Evolutionary conservation across 2,797 vertebrate species (phyloP), one percentile per base, ranked within the genome.

Genomic region (Geotrypetes seraphini): DNA sequence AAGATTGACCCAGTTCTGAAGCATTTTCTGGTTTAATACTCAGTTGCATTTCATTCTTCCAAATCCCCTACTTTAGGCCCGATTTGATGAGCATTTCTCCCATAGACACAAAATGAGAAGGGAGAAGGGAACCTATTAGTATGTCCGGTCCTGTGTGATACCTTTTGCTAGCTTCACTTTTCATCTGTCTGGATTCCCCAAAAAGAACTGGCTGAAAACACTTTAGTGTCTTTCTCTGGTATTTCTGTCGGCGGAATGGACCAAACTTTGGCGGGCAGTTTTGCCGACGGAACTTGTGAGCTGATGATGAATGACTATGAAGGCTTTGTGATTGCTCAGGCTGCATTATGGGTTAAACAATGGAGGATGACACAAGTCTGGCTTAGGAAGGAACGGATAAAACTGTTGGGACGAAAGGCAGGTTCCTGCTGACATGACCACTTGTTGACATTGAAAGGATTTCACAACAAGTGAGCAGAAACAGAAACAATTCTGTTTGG

Each of bases 271-370:
- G 81, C 64, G 73, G 77, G 78, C 72, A 67, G 31, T 54, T 52
- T 78, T 63, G 58, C 60, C 55, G 53, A 47, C 49, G 52, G 59
- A 75, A 80, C 76, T 47, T 14, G 53, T 63, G 72, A 71, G 78
- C 71, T 97, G 94, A 98, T 75, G 89, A 81, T 97, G 92, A 97
- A 89, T 79, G 82, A 89, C 92, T 95, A 76, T 97, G 94, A 96
- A 85, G 77, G 74, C 84, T 86, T 97, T 98, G 92, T 98, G 88
- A 87, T 93, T 96, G 92, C 78, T 96, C 91, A 97, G 79, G 79
- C 78, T 68, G 63, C 74, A 83, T 88, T 89, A 71, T 83, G 61
- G 69, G 54, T 43, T 43, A 80, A 86, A 97, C 95, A 97, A 98
- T 90, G 82, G 75, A 70, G 61, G 69, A 73, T 78, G 81, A 89